A percentile compares a stretch with the other conserved stretches of the same genome.
phyloP scores from a whole-genome alignment of 1,140 invertebrate genomes.

The Cherax quadricarinatus region DNA sequence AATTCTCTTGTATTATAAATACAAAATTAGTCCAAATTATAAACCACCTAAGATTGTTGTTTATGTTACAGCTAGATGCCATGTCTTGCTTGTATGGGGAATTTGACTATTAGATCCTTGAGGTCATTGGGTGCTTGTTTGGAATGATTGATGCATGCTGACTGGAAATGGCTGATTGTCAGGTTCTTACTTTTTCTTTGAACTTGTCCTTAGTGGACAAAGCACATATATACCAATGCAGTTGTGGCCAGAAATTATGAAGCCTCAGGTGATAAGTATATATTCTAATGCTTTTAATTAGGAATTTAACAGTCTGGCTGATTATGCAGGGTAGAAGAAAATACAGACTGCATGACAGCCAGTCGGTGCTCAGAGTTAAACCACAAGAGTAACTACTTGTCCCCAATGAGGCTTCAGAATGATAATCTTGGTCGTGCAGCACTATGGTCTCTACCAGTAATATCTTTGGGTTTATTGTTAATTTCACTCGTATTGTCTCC shows the following conservation, averaged over 20 bases:
- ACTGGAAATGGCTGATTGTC: constrained; percentile 71
- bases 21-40: constrained; percentile 58
- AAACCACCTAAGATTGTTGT: constrained; percentile 58
- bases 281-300: background rate
- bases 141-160: constrained; percentile 70
- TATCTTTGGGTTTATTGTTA: constrained; percentile 63
- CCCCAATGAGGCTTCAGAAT: constrained; percentile 48
- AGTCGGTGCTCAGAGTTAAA: constrained; percentile 3
- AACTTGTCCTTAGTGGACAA: constrained; percentile 49
- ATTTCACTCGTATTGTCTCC: constrained; percentile 66
- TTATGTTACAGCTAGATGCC: constrained; percentile 65
- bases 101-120: constrained; percentile 60
- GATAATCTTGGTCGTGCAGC: constrained; percentile 57
- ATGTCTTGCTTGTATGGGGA: constrained; percentile 68
- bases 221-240: constrained; percentile 62
- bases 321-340: background rate
- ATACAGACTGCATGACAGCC: background rate
- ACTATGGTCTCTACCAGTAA: constrained; percentile 65
- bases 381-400: background rate
- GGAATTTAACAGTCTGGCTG: background rate
- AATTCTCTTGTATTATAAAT: constrained; percentile 57
- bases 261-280: constrained; percentile 31
- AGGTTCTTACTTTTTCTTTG: constrained; percentile 62
- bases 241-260: constrained; percentile 58
- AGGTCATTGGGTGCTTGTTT: constrained; percentile 66